Conservation (phyloP, 2,888 invertebrate species). For the Amiota mariae region DNA sequence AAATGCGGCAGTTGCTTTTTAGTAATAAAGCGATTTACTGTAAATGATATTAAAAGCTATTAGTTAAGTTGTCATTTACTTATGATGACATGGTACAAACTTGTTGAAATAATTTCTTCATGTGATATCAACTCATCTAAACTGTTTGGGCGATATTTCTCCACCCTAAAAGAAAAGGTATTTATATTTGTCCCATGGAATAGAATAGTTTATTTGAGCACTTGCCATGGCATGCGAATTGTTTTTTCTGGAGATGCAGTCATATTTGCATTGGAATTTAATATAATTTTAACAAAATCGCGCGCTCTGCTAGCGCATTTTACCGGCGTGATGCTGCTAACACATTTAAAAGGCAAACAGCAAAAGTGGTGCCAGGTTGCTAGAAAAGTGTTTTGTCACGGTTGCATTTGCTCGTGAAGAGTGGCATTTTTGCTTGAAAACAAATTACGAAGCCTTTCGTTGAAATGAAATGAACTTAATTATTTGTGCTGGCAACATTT, state of each 20-base stretch:
- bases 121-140: constrained; percentile 97
- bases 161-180: constrained; percentile 82
- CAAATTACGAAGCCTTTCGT: no score
- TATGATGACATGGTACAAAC: constrained; percentile 77
- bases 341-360: not conserved
- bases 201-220: not conserved
- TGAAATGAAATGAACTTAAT: no score
- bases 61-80: not conserved
- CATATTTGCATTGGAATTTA: constrained; percentile 29
- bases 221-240: constrained; percentile 64
- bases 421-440: no score
- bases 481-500: no score
- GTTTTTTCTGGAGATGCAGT: constrained; percentile 45
- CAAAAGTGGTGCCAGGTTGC: not conserved
- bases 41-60: not conserved
- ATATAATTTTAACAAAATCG: not conserved
- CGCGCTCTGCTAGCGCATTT: not conserved
- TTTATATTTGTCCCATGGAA: not conserved
- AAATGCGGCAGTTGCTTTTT: constrained; percentile 96
- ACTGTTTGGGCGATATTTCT: constrained; percentile 95
- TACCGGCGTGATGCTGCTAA: not conserved
- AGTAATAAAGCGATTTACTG: constrained; percentile 89
- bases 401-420: no score
- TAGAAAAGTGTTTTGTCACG: no score
- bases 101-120: constrained; percentile 95